Percentiles rank a stretch among this genome's conserved stretches.
phyloP scores from a whole-genome alignment of 2,888 invertebrate genomes.

The Liopterus haemorrhoidalis region DNA sequence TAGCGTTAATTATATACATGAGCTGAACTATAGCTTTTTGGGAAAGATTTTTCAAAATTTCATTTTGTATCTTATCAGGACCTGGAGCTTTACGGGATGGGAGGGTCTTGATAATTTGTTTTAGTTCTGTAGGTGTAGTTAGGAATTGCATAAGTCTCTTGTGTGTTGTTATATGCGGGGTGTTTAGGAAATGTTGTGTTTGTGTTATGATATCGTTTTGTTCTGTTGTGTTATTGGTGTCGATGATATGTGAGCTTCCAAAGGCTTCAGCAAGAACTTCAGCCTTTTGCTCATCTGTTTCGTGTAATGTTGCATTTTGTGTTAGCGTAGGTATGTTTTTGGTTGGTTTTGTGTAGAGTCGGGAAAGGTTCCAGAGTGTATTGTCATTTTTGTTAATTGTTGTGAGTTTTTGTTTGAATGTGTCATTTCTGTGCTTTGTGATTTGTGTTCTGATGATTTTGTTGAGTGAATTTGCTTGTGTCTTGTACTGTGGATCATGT shows the following conservation, averaged over 20 bases:
- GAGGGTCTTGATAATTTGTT: conserved; percentile 16
- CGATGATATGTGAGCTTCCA: background rate
- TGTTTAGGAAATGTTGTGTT: background rate
- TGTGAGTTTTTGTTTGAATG: conserved; percentile 20
- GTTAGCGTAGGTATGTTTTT: conserved; percentile 1
- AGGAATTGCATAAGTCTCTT: conserved; percentile 5
- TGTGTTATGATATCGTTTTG: background rate
- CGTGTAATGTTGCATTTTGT: background rate
- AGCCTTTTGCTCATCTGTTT: conserved; percentile 2
- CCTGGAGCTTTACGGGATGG: conserved; percentile 28
- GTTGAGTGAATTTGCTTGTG: background rate
- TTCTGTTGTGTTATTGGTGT: conserved; percentile 7
- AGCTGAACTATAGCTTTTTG: conserved; percentile 24
- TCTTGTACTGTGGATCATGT: background rate
- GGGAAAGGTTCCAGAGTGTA: conserved; percentile 8
- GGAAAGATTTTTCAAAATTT: conserved; percentile 24
- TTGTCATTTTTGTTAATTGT: conserved; percentile 19
- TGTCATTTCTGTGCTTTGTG: conserved; percentile 11
- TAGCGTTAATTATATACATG: conserved; percentile 23
- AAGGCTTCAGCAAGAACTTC: conserved; percentile 4
- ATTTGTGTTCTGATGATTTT: conserved; percentile 3
- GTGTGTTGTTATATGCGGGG: background rate
- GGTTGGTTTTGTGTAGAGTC: conserved; percentile 6
- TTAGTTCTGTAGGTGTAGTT: conserved; percentile 22
- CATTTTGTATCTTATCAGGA: conserved; percentile 24